Percentiles rank a stretch among this genome's conserved stretches.
Evolutionary conservation across 2,888 invertebrate genomes (phyloP).

Genomic region (Erpobdella octoculata): DNA sequence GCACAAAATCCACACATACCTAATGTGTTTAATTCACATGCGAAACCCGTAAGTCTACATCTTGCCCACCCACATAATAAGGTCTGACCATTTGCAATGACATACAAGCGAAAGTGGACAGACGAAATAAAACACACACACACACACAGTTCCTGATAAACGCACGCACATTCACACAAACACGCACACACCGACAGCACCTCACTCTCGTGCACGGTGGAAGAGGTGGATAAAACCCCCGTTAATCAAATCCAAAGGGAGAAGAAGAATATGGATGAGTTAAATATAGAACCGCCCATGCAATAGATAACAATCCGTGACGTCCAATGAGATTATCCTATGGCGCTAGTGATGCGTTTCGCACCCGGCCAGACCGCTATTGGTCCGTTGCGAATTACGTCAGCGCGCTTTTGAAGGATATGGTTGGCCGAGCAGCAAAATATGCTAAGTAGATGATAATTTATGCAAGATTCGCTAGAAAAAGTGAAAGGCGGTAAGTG

Average conservation of each 20-base stretch:
- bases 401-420: conserved; percentile 10
- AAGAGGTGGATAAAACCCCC: not conserved
- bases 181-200: not conserved
- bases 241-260: not conserved
- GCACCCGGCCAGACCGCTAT: conserved; percentile 16
- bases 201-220: too few species aligned
- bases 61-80: too few species aligned
- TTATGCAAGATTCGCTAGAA: conserved; percentile 3
- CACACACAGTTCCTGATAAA: not conserved
- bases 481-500: not conserved
- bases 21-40: too few species aligned
- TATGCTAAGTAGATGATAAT: conserved; percentile 23
- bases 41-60: too few species aligned
- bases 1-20: too few species aligned
- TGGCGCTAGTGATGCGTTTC: conserved; percentile 20
- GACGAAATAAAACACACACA: not conserved
- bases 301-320: conserved; percentile 20
- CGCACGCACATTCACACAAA: conserved; percentile 13
- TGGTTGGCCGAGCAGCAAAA: conserved; percentile 20
- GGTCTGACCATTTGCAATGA: too few species aligned
- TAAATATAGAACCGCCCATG: conserved; percentile 3
- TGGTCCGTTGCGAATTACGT: conserved; percentile 27
- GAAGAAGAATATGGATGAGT: conserved; percentile 3
- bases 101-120: not conserved
- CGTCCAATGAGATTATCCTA: conserved; percentile 19